Evolutionary conservation across 2,888 invertebrate species (phyloP).

Genomic region (Magallana nippona): DNA sequence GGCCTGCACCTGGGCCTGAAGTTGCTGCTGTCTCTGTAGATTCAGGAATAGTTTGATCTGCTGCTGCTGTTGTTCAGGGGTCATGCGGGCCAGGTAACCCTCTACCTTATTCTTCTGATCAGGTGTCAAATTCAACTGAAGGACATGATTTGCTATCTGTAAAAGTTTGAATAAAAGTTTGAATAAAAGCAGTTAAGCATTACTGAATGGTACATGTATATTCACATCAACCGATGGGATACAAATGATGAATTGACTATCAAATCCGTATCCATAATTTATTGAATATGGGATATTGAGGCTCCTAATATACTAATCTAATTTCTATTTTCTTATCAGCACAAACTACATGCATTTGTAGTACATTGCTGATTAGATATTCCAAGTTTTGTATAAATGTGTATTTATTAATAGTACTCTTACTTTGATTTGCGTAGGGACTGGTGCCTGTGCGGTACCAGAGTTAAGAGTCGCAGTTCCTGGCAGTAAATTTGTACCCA

Average conservation of each 20-base stretch:
- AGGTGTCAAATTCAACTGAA: conserved; percentile 73
- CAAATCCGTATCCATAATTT: too few relatives aligned
- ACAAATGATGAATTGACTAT: too few relatives aligned
- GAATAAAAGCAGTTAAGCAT: neutral
- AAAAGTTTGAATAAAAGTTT: neutral
- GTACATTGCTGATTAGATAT: too few relatives aligned
- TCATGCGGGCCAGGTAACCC: conserved; percentile 69
- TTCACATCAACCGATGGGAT: neutral
- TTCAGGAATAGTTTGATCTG: conserved; percentile 63
- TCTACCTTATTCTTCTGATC: conserved; percentile 73
- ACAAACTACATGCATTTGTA: too few relatives aligned
- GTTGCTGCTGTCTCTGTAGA: conserved; percentile 69
- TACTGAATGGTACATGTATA: neutral
- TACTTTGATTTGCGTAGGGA: conserved; percentile 71
- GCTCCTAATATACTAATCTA: too few relatives aligned
- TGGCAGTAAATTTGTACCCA: neutral
- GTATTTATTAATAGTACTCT: neutral
- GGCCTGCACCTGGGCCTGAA: conserved; percentile 60
- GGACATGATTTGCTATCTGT: conserved; percentile 80
- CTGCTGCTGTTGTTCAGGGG: conserved; percentile 75
- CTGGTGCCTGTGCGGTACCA: conserved; percentile 58
- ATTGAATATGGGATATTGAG: too few relatives aligned
- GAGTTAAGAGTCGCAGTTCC: conserved; percentile 49
- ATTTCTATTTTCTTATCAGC: too few relatives aligned
- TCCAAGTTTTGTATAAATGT: too few relatives aligned